These are phyloP conservation scores for Orchesella flavescens DNA, from an alignment of 2,888 invertebrate species.

Conservation along the genomic window DNA sequence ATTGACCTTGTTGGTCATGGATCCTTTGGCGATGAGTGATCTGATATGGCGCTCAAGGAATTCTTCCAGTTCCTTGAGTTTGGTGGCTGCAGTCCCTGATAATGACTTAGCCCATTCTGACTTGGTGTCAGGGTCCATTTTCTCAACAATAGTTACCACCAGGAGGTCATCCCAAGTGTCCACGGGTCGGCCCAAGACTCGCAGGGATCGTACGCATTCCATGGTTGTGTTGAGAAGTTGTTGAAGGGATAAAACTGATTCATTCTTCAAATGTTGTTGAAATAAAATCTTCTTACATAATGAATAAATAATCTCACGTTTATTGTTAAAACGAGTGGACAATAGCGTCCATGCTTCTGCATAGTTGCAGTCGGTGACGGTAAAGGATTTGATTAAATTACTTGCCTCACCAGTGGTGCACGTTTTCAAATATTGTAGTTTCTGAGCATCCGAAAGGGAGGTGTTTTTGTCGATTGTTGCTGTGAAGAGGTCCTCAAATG, in stretches of 20 bases:
- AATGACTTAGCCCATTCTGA: slow-evolving; percentile 34
- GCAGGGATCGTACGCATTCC: slow-evolving; percentile 11
- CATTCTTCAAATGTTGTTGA: slow-evolving; percentile 8
- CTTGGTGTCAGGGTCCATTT: slow-evolving; percentile 28
- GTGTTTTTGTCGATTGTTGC: slow-evolving; percentile 22
- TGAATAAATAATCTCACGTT: slow-evolving; percentile 49
- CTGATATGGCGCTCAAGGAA: slow-evolving; percentile 30
- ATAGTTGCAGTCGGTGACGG: slow-evolving; percentile 45
- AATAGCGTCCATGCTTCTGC: slow-evolving; percentile 51
- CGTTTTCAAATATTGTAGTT: slow-evolving; percentile 52
- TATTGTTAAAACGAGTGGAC: slow-evolving; percentile 32
- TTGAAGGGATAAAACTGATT: slow-evolving; percentile 12
- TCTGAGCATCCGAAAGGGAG: slow-evolving; percentile 38
- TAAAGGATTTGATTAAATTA: slow-evolving; percentile 42
- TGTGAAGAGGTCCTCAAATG: slow-evolving; percentile 54
- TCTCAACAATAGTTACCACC: slow-evolving; percentile 10
- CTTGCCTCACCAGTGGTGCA: slow-evolving; percentile 52
- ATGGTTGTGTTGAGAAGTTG: slow-evolving; percentile 7
- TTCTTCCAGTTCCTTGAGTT: slow-evolving; percentile 2
- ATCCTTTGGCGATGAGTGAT: neutral
- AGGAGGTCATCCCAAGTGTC: slow-evolving; percentile 41
- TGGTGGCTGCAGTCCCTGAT: neutral
- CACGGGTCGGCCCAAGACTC: slow-evolving; percentile 8
- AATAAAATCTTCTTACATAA: neutral
- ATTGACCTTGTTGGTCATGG: neutral